Evolutionary conservation across 1,140 invertebrate species (phyloP).

Genomic region (Calosoma granatense): DNA sequence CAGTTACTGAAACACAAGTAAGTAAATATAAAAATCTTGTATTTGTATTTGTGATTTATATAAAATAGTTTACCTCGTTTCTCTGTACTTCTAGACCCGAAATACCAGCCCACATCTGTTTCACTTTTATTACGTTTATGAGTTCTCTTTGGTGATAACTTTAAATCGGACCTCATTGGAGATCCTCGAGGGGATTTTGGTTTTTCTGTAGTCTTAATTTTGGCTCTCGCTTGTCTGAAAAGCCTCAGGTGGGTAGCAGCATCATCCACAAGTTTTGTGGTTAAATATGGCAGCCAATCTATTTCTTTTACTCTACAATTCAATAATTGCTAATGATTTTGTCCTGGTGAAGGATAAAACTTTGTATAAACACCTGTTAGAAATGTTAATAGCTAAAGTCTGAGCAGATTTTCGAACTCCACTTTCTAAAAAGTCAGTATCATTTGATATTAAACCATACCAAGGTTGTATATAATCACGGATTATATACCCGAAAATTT

Average conservation of each 20-base stretch:
- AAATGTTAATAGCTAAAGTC: conserved; percentile 45
- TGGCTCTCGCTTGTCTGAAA: conserved; percentile 61
- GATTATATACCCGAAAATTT: conserved; percentile 53
- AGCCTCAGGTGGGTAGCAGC: conserved; percentile 78
- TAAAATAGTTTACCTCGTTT: conserved; percentile 20
- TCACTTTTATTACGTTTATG: conserved; percentile 61
- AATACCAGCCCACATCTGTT: conserved; percentile 55
- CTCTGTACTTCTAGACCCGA: conserved; percentile 30
- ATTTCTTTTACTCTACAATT: conserved; percentile 66
- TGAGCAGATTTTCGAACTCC: conserved; percentile 43
- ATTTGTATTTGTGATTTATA: too few species aligned
- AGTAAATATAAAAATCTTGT: too few species aligned
- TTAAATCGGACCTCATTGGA: conserved; percentile 38
- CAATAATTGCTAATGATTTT: conserved; percentile 6
- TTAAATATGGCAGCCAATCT: conserved; percentile 82
- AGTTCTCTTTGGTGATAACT: conserved; percentile 35
- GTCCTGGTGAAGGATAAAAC: conserved; percentile 10
- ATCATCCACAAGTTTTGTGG: conserved; percentile 80
- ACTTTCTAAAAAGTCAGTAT: conserved; percentile 40
- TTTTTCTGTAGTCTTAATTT: conserved; percentile 44
- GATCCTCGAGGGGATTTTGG: conserved; percentile 37
- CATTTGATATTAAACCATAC: conserved; percentile 47
- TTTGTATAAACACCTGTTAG: conserved; percentile 35
- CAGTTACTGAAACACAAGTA: background rate
- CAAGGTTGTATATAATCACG: conserved; percentile 69